phyloP scores from a whole-genome alignment of 2,113 vertebrate species.

The Trinectes maculatus region DNA sequence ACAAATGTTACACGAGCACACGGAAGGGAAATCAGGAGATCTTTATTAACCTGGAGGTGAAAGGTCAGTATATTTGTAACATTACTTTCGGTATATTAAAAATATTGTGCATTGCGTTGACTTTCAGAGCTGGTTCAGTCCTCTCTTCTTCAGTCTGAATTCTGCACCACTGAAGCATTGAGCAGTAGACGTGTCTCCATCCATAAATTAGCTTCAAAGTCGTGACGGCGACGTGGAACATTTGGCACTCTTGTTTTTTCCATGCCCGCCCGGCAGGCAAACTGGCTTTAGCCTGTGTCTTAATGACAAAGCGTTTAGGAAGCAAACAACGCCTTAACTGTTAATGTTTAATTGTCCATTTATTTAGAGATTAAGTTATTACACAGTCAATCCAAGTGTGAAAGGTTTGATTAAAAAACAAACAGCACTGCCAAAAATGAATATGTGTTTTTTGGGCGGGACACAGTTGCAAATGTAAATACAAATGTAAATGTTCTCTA shows the following conservation, averaged over 20 bases:
- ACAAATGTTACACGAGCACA: constrained; percentile 86
- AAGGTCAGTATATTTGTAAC: constrained; percentile 74
- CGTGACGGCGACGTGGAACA: constrained; percentile 50
- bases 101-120: background rate
- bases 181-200: background rate
- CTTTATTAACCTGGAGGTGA: constrained; percentile 72
- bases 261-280: constrained; percentile 4
- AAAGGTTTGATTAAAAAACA: too few relatives aligned
- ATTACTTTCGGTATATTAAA: background rate
- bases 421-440: too few relatives aligned
- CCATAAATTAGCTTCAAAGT: constrained; percentile 34
- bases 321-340: background rate
- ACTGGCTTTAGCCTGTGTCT: background rate
- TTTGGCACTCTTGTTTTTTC: constrained; percentile 23
- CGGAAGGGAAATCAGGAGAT: constrained; percentile 67
- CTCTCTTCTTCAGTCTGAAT: background rate
- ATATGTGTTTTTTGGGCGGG: too few relatives aligned
- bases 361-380: background rate
- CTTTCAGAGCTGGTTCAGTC: background rate
- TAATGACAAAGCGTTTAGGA: background rate
- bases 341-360: background rate
- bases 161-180: background rate
- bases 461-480: too few relatives aligned
- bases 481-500: too few relatives aligned
- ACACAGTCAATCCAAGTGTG: background rate